Conservation (phyloP, 2,113 vertebrate species). For the Gallinago media region DNA sequence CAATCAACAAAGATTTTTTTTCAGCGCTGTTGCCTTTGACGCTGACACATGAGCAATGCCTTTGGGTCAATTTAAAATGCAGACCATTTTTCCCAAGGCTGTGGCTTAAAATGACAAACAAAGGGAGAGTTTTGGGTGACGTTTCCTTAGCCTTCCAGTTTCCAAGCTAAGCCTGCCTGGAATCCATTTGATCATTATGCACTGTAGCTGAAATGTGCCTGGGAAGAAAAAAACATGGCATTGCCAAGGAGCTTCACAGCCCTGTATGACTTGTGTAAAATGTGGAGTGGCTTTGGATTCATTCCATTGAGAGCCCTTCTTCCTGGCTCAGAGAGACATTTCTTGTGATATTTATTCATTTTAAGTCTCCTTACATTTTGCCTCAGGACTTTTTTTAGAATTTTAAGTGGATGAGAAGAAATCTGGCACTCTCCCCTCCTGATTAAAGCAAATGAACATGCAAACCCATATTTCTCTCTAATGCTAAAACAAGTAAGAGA, state of each 20-base stretch:
- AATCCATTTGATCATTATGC: slow-evolving; percentile 64
- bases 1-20: slow-evolving; percentile 6
- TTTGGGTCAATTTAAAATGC: slow-evolving; percentile 32
- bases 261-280: slow-evolving; percentile 28
- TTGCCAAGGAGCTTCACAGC: slow-evolving; percentile 19
- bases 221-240: slow-evolving; percentile 14
- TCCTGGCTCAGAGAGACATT: slow-evolving; percentile 21
- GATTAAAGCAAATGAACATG: background rate
- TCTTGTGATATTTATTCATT: slow-evolving; percentile 35
- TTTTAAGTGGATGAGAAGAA: background rate
- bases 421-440: background rate
- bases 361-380: background rate
- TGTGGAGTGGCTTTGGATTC: slow-evolving; percentile 41
- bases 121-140: slow-evolving; percentile 32
- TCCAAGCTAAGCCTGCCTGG: slow-evolving; percentile 55
- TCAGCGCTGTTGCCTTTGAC: slow-evolving; percentile 10
- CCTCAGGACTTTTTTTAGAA: background rate
- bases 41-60: background rate
- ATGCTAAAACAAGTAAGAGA: background rate
- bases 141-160: slow-evolving; percentile 43
- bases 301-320: background rate
- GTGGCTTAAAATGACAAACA: slow-evolving; percentile 57
- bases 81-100: slow-evolving; percentile 12
- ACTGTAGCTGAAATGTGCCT: slow-evolving; percentile 42
- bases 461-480: background rate